Conservation (phyloP, 2,113 vertebrate genomes). For the Myodes glareolus region DNA sequence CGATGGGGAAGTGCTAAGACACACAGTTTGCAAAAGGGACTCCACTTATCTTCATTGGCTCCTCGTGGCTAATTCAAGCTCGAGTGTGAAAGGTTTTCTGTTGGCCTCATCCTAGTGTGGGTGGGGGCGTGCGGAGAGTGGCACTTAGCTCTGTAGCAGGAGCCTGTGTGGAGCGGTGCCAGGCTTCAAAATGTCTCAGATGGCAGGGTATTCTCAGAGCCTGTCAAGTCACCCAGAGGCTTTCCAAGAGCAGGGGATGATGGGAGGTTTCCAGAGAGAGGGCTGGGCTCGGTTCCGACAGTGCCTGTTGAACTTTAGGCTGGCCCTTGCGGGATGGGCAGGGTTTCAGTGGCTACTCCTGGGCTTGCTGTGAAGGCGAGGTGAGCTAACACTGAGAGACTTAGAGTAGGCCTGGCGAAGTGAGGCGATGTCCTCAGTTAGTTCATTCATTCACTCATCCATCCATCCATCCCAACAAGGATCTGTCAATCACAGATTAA, state of each 20-base stretch:
- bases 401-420: accelerated
- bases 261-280: background rate
- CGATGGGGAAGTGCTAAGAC: background rate
- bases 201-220: background rate
- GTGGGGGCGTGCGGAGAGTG: background rate
- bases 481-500: background rate
- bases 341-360: no score
- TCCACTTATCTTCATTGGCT: background rate
- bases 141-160: background rate
- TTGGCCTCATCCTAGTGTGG: background rate
- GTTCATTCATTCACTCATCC: background rate
- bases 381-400: background rate
- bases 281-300: background rate
- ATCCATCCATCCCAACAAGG: background rate
- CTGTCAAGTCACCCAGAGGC: background rate
- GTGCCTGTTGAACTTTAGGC: background rate
- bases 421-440: background rate
- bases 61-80: background rate
- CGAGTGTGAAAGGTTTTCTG: background rate
- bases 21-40: background rate
- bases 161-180: background rate
- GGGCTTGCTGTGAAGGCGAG: background rate
- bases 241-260: background rate
- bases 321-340: background rate
- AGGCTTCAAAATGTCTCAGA: background rate